These are phyloP conservation scores for Epistrophe eligans DNA, from an alignment of 2,888 invertebrate genomes.

Conservation along the genomic window DNA sequence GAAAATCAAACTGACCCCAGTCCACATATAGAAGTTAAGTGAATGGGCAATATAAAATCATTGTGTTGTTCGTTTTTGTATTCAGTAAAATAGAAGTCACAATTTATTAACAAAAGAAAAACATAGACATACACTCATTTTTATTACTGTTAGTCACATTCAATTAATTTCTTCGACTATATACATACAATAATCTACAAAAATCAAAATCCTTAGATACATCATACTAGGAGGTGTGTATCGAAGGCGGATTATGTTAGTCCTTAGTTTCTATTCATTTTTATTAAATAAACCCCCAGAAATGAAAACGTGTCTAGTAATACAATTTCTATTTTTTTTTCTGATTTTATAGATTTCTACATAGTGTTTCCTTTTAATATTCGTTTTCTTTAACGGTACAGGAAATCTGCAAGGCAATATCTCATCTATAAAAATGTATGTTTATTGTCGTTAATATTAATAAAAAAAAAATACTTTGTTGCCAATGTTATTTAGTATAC, in stretches of 20 bases:
- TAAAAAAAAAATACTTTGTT: slow-evolving; percentile 57
- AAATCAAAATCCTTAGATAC: slow-evolving; percentile 18
- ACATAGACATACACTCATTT: slow-evolving; percentile 32
- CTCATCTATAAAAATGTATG: slow-evolving; percentile 75
- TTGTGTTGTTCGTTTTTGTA: slow-evolving; percentile 49
- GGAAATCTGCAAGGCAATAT: slow-evolving; percentile 75
- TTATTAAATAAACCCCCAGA: slow-evolving; percentile 44
- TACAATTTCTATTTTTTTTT: slow-evolving; percentile 52
- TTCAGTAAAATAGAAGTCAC: slow-evolving; percentile 11
- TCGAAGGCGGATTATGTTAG: slow-evolving; percentile 44
- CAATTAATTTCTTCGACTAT: slow-evolving; percentile 61
- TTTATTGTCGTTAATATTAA: slow-evolving; percentile 76
- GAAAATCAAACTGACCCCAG: slow-evolving; percentile 46
- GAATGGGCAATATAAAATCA: slow-evolving; percentile 71
- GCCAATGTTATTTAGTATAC: slow-evolving; percentile 47
- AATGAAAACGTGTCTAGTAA: slow-evolving; percentile 70
- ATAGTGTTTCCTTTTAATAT: slow-evolving; percentile 59
- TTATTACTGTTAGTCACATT: slow-evolving; percentile 69
- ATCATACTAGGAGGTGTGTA: slow-evolving; percentile 54
- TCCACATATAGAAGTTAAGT: slow-evolving; percentile 42
- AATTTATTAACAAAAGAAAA: slow-evolving; percentile 50
- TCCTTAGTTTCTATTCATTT: slow-evolving; percentile 50
- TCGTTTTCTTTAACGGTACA: slow-evolving; percentile 32
- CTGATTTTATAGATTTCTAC: slow-evolving; percentile 54
- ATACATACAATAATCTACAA: slow-evolving; percentile 2